Evolutionary conservation across 2,888 invertebrate species (phyloP), one percentile per base, ranked within the genome.

Genomic region (Microdon myrmicae): DNA sequence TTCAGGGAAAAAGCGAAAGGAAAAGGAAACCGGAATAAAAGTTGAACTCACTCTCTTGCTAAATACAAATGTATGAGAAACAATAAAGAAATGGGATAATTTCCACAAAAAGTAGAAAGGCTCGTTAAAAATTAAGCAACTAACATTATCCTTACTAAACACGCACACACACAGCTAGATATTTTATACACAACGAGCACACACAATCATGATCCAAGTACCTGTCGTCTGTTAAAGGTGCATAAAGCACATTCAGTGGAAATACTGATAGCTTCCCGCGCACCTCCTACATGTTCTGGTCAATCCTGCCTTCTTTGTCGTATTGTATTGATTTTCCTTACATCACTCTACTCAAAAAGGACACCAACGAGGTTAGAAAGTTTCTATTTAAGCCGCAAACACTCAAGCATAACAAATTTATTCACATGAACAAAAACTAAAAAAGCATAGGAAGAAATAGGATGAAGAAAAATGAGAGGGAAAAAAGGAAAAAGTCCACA

Each of bases 371-470:
- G n/a, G n/a, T n/a, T n/a, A n/a, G n/a, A n/a, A n/a, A n/a, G n/a
- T n/a, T n/a, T n/a, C n/a, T n/a, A n/a, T n/a, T n/a, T n/a, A n/a
- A n/a, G n/a, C n/a, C n/a, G n/a, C n/a, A n/a, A n/a, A n/a, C n/a
- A n/a, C n/a, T n/a, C n/a, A 13, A 41, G 53, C 25, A 48, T 53
- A 60, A 54, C 60, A 60, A 54, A 60, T 54, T n/a, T 54, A 60
- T 60, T 60, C 47, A 60, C 38, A 41, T 47, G 38, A 35, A 54
- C 47, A 60, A 47, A n/a, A n/a, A n/a, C n/a, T n/a, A n/a, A n/a
- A n/a, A n/a, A n/a, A n/a, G n/a, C n/a, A n/a, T n/a, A n/a, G n/a
- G n/a, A n/a, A n/a, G n/a, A n/a, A n/a, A n/a, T n/a, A n/a, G n/a
- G n/a, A n/a, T n/a, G n/a, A n/a, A n/a, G n/a, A n/a, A n/a, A n/a